Evolutionary conservation across 2,113 vertebrate species (phyloP), one percentile per base, ranked within the genome.

Genomic region (Clarias gariepinus): DNA sequence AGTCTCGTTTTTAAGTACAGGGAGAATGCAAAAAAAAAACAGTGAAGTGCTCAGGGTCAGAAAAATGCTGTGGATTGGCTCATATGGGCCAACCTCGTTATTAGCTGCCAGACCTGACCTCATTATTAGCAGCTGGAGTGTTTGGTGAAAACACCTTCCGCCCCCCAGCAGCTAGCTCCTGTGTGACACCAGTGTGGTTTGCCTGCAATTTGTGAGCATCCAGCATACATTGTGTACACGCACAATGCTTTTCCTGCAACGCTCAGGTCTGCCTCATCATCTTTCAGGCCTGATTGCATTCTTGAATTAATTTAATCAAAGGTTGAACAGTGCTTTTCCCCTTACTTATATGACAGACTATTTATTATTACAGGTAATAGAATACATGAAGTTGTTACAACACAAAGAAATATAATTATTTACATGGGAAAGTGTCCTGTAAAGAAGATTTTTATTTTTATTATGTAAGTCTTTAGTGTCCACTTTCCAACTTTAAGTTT

Each of bases 201-300:
- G 58, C 23, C 68, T 87, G 74, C 63, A 89, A 89, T 92, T 91
- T 89, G 88, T 86, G 84, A 85, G 13, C 41, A 36, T 58, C 55
- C 36, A 19, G 19, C 69, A 66, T 55, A 33, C 30, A 81, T 53
- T 91, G 74, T 64, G 33, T 36, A 36, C 33, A 52, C 82, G 60
- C 78, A n/a, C 21, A 82, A 87, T 15, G 88, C 90, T 89, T 90
- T 93, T 92, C 93, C 93, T 93, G 93, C 95, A 89, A 92, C 88
- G 92, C 93, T 87, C 83, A 88, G 91, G 92, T 94, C 93, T 90
- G 94, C 94, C 91, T 93, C 94, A 90, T 93, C 86, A 94, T 93
- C 94, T 94, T 92, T 91, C 86, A 93, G 91, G 89, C 93, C 95
- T 89, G 93, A 93, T 93, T 93, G 94, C 74, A 89, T 89, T 93